Evolutionary conservation across 2,888 invertebrate species (phyloP).

Genomic region (Bruchidius siliquastri): DNA sequence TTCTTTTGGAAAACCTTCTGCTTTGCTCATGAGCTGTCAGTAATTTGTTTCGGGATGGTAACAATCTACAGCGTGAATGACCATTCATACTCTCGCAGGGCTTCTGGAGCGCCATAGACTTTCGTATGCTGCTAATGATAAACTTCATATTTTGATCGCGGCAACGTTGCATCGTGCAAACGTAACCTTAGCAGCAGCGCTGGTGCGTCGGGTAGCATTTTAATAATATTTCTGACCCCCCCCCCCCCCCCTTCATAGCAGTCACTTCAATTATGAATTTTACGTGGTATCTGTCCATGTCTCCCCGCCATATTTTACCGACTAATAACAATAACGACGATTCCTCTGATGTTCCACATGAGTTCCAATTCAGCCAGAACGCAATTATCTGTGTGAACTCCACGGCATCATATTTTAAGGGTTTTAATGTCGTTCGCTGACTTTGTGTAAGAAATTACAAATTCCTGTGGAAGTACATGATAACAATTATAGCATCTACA

Average conservation of each 20-base stretch:
- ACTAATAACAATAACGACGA: not conserved
- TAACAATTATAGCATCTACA: too few species aligned
- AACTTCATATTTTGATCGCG: not conserved
- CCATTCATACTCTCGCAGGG: too few species aligned
- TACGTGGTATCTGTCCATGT: slow-evolving; percentile 2
- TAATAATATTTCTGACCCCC: not conserved
- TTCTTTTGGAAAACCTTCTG: too few species aligned
- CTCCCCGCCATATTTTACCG: slow-evolving; percentile 1
- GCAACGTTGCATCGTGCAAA: not conserved
- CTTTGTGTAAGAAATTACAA: not conserved
- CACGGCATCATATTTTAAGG: not conserved
- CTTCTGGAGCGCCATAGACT: too few species aligned
- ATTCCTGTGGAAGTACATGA: not conserved
- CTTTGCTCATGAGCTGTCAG: too few species aligned
- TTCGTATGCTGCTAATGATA: not conserved
- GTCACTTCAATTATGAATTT: slow-evolving; percentile 15
- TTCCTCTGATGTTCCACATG: not conserved
- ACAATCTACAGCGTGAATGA: too few species aligned
- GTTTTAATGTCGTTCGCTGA: not conserved
- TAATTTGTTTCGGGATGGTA: too few species aligned
- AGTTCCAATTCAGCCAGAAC: not conserved
- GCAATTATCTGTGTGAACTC: not conserved
- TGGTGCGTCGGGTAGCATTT: not conserved
- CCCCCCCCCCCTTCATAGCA: slow-evolving; percentile 7
- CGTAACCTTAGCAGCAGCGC: not conserved